Percentiles rank a stretch among this genome's conserved stretches.
phyloP scores from a whole-genome alignment of 2,113 vertebrate species.

The Sinocyclocheilus maitianheensis region DNA sequence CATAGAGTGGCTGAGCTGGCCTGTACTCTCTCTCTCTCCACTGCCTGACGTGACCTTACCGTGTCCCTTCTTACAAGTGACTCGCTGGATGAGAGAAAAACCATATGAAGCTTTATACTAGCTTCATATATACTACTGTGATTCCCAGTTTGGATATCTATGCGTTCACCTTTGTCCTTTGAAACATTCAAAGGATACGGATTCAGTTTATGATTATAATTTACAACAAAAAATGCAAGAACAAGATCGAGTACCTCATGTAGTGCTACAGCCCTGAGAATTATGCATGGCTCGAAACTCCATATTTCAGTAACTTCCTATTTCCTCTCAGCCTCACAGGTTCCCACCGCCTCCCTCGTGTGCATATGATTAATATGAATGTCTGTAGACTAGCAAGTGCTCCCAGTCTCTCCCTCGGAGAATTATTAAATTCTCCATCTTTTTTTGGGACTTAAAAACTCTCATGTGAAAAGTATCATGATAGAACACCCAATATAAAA shows the following conservation, averaged over 20 bases:
- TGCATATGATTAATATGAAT: slow-evolving; percentile 61
- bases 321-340: slow-evolving; percentile 43
- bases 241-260: neutral
- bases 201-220: slow-evolving; percentile 19
- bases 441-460: slow-evolving; percentile 27
- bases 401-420: slow-evolving; percentile 53
- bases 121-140: neutral
- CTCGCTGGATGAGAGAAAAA: slow-evolving; percentile 23
- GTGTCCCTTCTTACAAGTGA: neutral
- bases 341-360: slow-evolving; percentile 39
- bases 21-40: neutral
- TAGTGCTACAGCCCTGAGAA: slow-evolving; percentile 25
- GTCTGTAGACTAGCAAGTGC: slow-evolving; percentile 55
- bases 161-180: neutral
- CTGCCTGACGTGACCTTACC: slow-evolving; percentile 14
- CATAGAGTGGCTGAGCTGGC: neutral
- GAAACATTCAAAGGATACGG: slow-evolving; percentile 17
- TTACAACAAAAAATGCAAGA: slow-evolving; percentile 23
- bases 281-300: slow-evolving; percentile 54
- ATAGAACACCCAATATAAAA: slow-evolving; percentile 57
- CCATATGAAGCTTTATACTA: slow-evolving; percentile 4
- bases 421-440: slow-evolving; percentile 62
- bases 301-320: slow-evolving; percentile 62
- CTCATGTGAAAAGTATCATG: slow-evolving; percentile 57
- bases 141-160: neutral